Evolutionary conservation across 1,140 invertebrate genomes (phyloP), one percentile per base, ranked within the genome.

Genomic region (Antheraea mylitta): DNA sequence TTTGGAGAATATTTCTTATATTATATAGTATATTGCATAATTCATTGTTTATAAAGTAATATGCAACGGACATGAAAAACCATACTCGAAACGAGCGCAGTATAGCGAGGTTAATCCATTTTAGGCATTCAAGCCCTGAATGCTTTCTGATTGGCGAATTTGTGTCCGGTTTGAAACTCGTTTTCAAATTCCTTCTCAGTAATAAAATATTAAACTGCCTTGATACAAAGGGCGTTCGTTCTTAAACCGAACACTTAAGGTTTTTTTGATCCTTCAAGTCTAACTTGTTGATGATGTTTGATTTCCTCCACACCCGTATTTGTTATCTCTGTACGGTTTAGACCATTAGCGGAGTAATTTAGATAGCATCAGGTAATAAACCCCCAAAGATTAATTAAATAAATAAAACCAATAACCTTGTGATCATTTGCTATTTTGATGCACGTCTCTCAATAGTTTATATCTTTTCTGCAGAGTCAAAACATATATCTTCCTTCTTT

Each of bases 81-180:
- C 45, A 53, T 53, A 13, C 11, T 53, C 45, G 18, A 18, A 60
- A 60, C 59, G 30, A 3, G 59, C 13, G 60, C 30, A 22, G 22
- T 22, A 30, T 19, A 36, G 11, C 19, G 10, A 18, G 60, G 11
- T 53, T 13, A 53, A 30, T 61, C 60, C 30, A 16, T 37, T n/a
- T 37, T 18, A 61, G 62, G 66, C 58, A 67, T 58, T 18, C 66
- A 45, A 71, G 42, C 37, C 58, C 63, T 68, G 53, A 74, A 74
- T 66, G 36, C 36, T 68, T 63, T 67, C 45, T 66, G 66, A 70
- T 73, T 70, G 66, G 72, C 38, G 63, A 74, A 70, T 74, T 58
- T 58, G 69, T 59, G 45, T 70, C 69, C 63, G 72, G 69, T 58
- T 64, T 7, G 10, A 61, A 61, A 61, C 19, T 11, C 18, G 38